Evolutionary conservation across 2,888 invertebrate species (phyloP).

Genomic region (Pammene fasciana): DNA sequence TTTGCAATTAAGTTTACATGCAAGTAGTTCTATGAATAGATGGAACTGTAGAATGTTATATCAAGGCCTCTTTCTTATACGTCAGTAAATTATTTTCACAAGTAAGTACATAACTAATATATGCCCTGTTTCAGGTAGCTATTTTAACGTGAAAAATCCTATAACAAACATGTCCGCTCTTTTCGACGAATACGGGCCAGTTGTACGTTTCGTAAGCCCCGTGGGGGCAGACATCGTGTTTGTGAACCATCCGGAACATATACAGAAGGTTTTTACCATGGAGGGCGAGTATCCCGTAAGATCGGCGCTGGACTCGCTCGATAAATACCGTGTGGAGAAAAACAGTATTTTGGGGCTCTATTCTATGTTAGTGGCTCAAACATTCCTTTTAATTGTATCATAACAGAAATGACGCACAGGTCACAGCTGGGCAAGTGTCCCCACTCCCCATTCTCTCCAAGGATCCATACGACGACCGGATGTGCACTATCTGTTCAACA

Average conservation of each 20-base stretch:
- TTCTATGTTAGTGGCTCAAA: slow-evolving; percentile 76
- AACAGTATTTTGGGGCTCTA: slow-evolving; percentile 82
- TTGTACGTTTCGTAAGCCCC: slow-evolving; percentile 86
- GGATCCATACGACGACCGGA: no score
- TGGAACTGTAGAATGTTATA: no score
- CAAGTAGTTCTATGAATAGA: no score
- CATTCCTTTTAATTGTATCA: no score
- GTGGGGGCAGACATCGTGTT: slow-evolving; percentile 86
- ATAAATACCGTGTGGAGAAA: slow-evolving; percentile 85
- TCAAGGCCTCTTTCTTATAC: no score
- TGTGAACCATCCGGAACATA: slow-evolving; percentile 85
- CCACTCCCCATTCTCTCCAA: no score
- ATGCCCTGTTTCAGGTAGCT: slow-evolving; percentile 61
- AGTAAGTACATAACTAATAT: no score
- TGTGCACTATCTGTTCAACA: no score
- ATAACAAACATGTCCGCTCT: slow-evolving; percentile 63
- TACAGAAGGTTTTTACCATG: slow-evolving; percentile 83
- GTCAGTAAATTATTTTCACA: no score
- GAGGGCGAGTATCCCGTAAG: slow-evolving; percentile 85
- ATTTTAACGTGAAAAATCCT: slow-evolving; percentile 60
- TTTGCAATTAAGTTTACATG: background rate
- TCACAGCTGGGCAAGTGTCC: no score
- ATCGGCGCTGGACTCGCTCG: slow-evolving; percentile 85
- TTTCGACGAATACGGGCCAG: slow-evolving; percentile 84
- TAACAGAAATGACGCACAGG: no score